A percentile compares a stretch with the other conserved stretches of the same genome.
Conservation (phyloP, 2,113 vertebrate species). For the Ploceus nigricollis region DNA sequence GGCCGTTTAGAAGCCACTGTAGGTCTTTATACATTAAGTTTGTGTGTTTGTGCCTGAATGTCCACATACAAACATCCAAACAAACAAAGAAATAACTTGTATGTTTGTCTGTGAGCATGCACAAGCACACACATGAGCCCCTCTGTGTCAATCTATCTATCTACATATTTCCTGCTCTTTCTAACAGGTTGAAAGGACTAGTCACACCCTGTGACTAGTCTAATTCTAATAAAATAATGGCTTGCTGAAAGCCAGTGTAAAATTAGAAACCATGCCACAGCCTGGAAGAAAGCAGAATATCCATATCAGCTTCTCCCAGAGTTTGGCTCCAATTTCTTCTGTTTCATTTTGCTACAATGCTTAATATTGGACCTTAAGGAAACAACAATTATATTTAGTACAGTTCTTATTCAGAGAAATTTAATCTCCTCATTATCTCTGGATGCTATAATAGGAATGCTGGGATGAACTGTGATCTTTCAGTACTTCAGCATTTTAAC, state of each 20-base stretch:
- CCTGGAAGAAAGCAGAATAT: not conserved
- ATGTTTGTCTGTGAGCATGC: not conserved
- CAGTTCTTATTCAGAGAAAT: conserved; percentile 65
- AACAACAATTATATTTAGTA: conserved; percentile 52
- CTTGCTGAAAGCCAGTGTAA: conserved; percentile 17
- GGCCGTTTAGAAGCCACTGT: not conserved
- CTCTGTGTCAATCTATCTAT: not conserved
- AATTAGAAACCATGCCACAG: not conserved
- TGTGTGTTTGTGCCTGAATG: not conserved
- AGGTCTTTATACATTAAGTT: not conserved
- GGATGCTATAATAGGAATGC: conserved; percentile 12
- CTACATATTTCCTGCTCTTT: not conserved
- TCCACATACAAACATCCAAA: not conserved
- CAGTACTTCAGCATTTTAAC: conserved; percentile 32
- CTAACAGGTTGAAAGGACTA: not conserved
- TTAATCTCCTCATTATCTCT: conserved; percentile 43
- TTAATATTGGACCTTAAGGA: conserved; percentile 18
- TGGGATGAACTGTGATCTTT: conserved; percentile 35
- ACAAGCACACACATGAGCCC: fast-evolving
- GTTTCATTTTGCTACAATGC: conserved; percentile 51
- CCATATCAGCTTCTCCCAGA: not conserved
- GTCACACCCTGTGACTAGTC: not conserved
- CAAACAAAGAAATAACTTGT: not conserved
- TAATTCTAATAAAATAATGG: not conserved
- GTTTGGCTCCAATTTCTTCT: conserved; percentile 59